phyloP scores from a whole-genome alignment of 2,888 invertebrate genomes.

The Mactromeris polynyma region DNA sequence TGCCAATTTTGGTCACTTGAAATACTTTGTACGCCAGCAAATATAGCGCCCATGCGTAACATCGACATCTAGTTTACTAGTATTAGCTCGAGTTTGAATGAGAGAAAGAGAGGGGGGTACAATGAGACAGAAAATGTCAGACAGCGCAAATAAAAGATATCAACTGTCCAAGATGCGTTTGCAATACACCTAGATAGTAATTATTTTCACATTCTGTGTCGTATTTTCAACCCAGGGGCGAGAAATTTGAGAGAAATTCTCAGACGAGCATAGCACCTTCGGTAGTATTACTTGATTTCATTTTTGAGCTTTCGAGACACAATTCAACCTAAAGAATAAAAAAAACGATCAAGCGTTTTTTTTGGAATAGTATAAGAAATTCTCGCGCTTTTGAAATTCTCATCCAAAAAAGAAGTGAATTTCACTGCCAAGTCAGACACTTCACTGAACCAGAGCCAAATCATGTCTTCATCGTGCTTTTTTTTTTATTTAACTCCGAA shows the following conservation, averaged over 20 bases:
- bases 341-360: background rate
- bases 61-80: background rate
- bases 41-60: background rate
- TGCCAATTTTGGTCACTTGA: conserved; percentile 50
- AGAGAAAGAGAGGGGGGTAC: background rate
- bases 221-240: background rate
- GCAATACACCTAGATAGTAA: conserved; percentile 3
- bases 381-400: conserved; percentile 15
- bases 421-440: conserved; percentile 1
- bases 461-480: background rate
- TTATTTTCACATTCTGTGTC: conserved; percentile 6
- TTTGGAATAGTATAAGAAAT: background rate
- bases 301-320: conserved; percentile 5
- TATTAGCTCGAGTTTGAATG: background rate
- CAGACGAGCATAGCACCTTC: conserved; percentile 7
- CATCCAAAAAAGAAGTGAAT: conserved; percentile 4
- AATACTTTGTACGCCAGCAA: background rate
- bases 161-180: conserved; percentile 8
- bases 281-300: background rate
- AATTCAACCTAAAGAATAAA: background rate
- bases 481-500: no score
- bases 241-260: background rate
- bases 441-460: background rate
- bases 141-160: background rate
- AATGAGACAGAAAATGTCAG: background rate